These are phyloP conservation scores for Coreius guichenoti DNA, from an alignment of 2,797 vertebrate species.

Conservation along the genomic window DNA sequence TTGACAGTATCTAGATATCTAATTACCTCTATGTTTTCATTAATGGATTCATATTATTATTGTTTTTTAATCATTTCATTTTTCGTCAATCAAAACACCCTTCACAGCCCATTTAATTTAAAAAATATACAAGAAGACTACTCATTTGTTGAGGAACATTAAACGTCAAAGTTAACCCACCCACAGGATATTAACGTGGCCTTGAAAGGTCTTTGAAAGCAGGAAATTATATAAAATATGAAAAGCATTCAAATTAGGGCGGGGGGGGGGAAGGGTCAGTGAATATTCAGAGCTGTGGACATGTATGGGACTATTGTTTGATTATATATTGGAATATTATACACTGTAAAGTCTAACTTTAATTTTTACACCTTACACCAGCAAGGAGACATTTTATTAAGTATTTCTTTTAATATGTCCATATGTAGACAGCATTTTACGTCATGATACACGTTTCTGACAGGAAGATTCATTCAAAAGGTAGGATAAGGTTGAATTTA, in stretches of 20 bases:
- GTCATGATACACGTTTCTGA: not conserved
- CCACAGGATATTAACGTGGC: not conserved
- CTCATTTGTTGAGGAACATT: not conserved
- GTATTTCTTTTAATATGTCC: not conserved
- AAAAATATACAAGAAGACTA: not conserved
- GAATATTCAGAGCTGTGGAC: not conserved
- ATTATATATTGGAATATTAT: not conserved
- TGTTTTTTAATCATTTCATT: not conserved
- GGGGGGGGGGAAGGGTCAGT: too few relatives aligned
- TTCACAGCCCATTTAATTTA: not conserved
- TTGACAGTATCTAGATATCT: not conserved
- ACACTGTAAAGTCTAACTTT: not conserved
- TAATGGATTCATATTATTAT: not conserved
- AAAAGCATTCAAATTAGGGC: constrained; percentile 5
- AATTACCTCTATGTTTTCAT: not conserved
- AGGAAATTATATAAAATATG: not conserved
- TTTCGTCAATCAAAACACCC: not conserved
- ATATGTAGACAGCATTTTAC: not conserved
- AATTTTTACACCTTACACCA: not conserved
- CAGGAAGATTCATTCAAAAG: not conserved
- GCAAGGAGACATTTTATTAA: not conserved
- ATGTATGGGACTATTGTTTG: not conserved
- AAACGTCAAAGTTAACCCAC: not conserved
- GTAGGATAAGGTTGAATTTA: not conserved
- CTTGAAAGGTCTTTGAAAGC: not conserved